Base-by-base conservation (phyloP, 1,140 invertebrate genomes). In the Drosophila subobscura region DNA sequence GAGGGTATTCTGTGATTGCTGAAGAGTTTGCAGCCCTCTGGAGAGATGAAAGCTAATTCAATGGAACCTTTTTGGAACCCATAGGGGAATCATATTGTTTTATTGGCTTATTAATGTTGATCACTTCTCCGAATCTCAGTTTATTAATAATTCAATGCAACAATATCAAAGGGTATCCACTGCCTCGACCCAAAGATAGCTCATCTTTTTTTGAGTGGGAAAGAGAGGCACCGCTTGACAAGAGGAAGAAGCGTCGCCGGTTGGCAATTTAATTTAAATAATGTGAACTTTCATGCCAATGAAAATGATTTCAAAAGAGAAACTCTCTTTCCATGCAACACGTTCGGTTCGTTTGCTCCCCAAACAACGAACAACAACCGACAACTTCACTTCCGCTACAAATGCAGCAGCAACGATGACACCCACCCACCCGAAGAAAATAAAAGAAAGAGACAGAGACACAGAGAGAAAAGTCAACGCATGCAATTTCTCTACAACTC, bases 271-370 rank as follows among this genome's bases (percentile, higher is more conserved):
- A 88, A 88, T 88, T 88, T 88, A 88, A 88, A 88, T 88, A 88
- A 88, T 88, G 83, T 79, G 83, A 88, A 89, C 84, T 88, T 89
- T 83, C 75, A 79, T 79, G 83, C 79, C 79, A 89, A 88, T 83
- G 84, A 79, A 88, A 88, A 83, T 89, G 75, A 88, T 83, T 83
- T 88, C 79, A 89, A 88, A 88, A 88, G 84, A 89, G 83, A 88
- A 88, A 88, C 84, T 89, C 79, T 42, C 75, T 57, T 63, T 61
- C 61, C 40, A 54, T 46, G 33, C 14, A 51, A 45, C 33, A 37
- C 33, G 33, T 37, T 37, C 33, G 33, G 33, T 37, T 37, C 33
- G 33, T 37, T 37, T 37, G 33, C 41, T 68, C 65, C 63, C 65
- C 54, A 68, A 68, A 55, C 55, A 42, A 46, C 29, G 29, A 25